A percentile compares a stretch with the other conserved stretches of the same genome.
These are phyloP conservation scores for Neosalanx taihuensis DNA, from an alignment of 2,797 vertebrate species.

Conservation along the genomic window DNA sequence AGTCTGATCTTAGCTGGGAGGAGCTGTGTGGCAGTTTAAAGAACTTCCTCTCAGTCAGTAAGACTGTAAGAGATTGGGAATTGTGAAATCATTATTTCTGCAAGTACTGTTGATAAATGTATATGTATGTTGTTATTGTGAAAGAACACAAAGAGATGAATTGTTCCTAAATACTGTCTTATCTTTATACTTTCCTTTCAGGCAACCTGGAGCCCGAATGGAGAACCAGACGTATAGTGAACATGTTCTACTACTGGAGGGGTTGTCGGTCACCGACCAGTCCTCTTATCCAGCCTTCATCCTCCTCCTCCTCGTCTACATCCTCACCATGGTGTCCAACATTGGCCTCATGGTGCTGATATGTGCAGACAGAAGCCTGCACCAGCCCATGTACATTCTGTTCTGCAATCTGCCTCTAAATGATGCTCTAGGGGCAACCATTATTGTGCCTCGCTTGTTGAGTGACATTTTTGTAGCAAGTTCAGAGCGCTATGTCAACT, in stretches of 20 bases:
- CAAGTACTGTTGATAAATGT: not conserved
- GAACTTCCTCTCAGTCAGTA: not conserved
- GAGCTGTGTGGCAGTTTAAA: not conserved
- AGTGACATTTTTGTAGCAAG: constrained; percentile 59
- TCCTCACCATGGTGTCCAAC: constrained; percentile 35
- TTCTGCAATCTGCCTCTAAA: constrained; percentile 67
- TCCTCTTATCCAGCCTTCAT: constrained; percentile 34
- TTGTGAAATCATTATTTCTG: not conserved
- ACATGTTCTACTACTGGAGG: constrained; percentile 33
- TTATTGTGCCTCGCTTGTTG: constrained; percentile 63
- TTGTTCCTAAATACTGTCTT: not conserved
- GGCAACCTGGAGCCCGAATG: constrained; percentile 15
- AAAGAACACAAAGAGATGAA: not conserved
- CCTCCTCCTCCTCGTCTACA: constrained; percentile 34
- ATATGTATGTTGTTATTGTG: not conserved
- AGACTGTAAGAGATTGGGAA: not conserved
- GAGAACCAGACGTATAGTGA: constrained; percentile 32
- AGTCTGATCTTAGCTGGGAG: not conserved
- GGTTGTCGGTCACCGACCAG: constrained; percentile 27
- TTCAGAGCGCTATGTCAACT: no score
- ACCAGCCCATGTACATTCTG: constrained; percentile 72
- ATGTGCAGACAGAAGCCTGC: constrained; percentile 49
- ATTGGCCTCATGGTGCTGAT: constrained; percentile 37
- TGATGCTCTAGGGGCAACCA: constrained; percentile 65
- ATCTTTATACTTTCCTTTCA: not conserved